phyloP scores from a whole-genome alignment of 2,113 vertebrate genomes.

The Cryptomyrus ogoouensis region DNA sequence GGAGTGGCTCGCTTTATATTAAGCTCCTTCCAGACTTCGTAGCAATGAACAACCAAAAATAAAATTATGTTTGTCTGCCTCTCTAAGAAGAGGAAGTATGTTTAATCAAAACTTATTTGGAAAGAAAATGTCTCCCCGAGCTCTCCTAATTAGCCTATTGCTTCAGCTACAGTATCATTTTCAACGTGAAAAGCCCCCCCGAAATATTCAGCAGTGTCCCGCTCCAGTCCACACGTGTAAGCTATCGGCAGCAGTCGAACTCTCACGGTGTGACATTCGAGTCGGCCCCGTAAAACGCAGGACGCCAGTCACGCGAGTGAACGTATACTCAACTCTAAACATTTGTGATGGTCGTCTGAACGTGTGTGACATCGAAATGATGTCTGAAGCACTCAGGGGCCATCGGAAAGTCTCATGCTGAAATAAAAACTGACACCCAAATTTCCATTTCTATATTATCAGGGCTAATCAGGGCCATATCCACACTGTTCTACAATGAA shows the following conservation, averaged over 20 bases:
- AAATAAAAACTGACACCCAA: neutral
- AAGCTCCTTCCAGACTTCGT: neutral
- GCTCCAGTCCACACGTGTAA: neutral
- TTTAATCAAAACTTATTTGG: constrained; percentile 15
- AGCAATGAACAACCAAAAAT: neutral
- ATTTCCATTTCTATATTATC: neutral
- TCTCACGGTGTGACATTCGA: neutral
- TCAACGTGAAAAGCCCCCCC: neutral
- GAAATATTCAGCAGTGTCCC: neutral
- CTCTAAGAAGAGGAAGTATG: constrained; percentile 12
- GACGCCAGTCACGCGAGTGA: neutral
- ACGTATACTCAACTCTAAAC: constrained; percentile 1
- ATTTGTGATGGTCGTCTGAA: constrained; percentile 16
- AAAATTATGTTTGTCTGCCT: constrained; percentile 15
- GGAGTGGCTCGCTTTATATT: neutral
- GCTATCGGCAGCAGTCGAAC: neutral
- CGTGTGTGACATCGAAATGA: neutral
- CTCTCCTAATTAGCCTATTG: neutral
- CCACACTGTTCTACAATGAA: neutral
- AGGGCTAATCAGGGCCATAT: neutral
- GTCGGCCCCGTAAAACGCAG: neutral
- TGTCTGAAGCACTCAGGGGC: neutral
- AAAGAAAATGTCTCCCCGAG: neutral
- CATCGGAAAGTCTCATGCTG: neutral
- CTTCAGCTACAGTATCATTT: neutral